Evolutionary conservation across 2,888 invertebrate genomes (phyloP), one percentile per base, ranked within the genome.

Genomic region (Arge pagana): DNA sequence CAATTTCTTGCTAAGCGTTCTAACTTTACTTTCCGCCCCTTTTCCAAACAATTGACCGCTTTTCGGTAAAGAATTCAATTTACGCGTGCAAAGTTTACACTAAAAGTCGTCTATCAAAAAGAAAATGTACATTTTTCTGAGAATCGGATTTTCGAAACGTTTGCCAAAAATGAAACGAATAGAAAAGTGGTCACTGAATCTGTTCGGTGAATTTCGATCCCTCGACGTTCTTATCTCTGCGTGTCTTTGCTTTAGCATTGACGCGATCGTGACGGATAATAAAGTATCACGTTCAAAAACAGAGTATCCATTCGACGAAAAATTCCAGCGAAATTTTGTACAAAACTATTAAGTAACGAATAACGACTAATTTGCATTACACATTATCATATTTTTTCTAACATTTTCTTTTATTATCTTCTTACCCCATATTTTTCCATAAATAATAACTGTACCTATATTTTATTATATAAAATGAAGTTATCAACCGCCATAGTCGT

Each of bases 311-410:
- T 39, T 39, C 58, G 48, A 50, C 51, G 36, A 54, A 50, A 49
- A 49, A 56, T 15, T n/a, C n/a, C n/a, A n/a, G n/a, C n/a, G 41
- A 52, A 61, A 60, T 62, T 61, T 60, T 60, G 58, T 60, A 59
- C 58, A 61, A 52, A 57, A 54, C 43, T 52, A 55, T 63, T 65
- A 66, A 66, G 66, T 65, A 66, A 64, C 58, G 59, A 62, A 63
- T 57, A 56, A 58, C 54, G 59, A 61, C 55, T 18, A 18, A 16
- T 26, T 21, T 21, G 19, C n/a, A n/a, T n/a, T n/a, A n/a, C n/a
- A n/a, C n/a, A n/a, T n/a, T n/a, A n/a, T n/a, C n/a, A n/a, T n/a
- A n/a, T n/a, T n/a, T n/a, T n/a, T n/a, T n/a, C n/a, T n/a, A n/a
- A n/a, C n/a, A n/a, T n/a, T n/a, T n/a, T n/a, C n/a, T n/a, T n/a